Evolutionary conservation across 2,113 vertebrate genomes (phyloP), one percentile per base, ranked within the genome.

Genomic region (Regulus satrapa): DNA sequence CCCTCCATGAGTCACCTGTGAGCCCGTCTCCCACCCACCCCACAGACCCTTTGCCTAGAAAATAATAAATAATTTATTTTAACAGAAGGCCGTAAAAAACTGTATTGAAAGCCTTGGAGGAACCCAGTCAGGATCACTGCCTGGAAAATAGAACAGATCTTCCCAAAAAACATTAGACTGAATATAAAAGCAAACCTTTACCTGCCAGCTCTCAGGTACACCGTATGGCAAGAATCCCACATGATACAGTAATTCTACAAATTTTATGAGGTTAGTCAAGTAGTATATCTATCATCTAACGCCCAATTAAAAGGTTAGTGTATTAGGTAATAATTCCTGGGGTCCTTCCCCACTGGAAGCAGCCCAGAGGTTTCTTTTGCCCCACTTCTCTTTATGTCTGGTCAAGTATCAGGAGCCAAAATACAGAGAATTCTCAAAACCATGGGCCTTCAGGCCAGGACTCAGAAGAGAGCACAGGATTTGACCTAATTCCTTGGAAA

Each of bases 151-250:
- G 21, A 36, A 45, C 9, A 45, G 2, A 36, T 36, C 17, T 45
- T 36, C 32, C 38, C 21, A 17, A 26, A 10, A 10, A 62, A 25
- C 0, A 0, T 14, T 10, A 18, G 9, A 54, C n/a, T 18, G 21
- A 14, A 63, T 38, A 28, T 32, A 36, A 63, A 52, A 62, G 14
- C 23, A 45, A 38, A 23, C 11, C 3, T 61, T 43, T 23, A 23
- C 28, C 12, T 84, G 32, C 28, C 28, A 38, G 5, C 21, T 54
- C 46, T 54, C 46, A 62, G 20, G 26, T 25, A 36, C 14, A 21
- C 20, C 32, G 26, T 38, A 38, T 12, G 40, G 10, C 1, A 3
- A 72, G 63, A 63, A 18, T 36, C 0, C 0, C 46, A 11, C 0
- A 0, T 26, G 17, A 12, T 45, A 14, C 3, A 32, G 28, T 45